These are phyloP conservation scores for Rotaria macrura DNA, from an alignment of 2,888 invertebrate species.

Conservation along the genomic window DNA sequence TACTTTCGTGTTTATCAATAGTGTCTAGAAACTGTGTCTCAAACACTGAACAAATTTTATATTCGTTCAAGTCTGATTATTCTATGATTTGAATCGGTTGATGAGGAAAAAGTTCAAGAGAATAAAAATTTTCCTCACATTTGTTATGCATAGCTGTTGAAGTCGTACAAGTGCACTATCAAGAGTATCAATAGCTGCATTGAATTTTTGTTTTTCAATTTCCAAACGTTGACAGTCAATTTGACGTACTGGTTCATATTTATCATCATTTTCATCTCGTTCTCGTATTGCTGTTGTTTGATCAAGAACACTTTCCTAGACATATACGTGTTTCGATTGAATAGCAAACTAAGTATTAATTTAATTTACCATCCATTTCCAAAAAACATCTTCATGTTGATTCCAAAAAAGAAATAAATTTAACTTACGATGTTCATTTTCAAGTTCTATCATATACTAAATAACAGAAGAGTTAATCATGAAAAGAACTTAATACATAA, in stretches of 20 bases:
- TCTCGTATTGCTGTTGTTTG: not conserved
- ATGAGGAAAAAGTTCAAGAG: too few species aligned
- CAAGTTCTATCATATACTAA: not conserved
- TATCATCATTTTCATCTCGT: not conserved
- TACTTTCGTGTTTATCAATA: too few species aligned
- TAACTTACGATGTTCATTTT: not conserved
- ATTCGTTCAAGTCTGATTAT: too few species aligned
- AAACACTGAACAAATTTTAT: too few species aligned
- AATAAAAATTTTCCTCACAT: not conserved
- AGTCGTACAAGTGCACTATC: not conserved
- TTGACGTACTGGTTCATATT: not conserved
- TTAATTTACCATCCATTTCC: slow-evolving; percentile 2
- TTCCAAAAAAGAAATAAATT: slow-evolving; percentile 8
- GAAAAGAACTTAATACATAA: not conserved
- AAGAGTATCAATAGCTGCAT: slow-evolving; percentile 6
- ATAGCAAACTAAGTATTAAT: not conserved
- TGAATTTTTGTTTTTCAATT: not conserved
- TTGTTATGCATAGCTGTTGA: not conserved
- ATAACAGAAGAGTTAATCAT: not conserved
- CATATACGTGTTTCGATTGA: not conserved
- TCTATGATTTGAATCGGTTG: too few species aligned
- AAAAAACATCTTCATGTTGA: not conserved
- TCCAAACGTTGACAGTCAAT: not conserved
- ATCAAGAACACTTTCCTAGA: slow-evolving; percentile 7
- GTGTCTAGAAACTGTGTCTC: too few species aligned